These are phyloP conservation scores for Cebuella pygmaea DNA, from an alignment of 2,797 vertebrate genomes.

Conservation along the genomic window DNA sequence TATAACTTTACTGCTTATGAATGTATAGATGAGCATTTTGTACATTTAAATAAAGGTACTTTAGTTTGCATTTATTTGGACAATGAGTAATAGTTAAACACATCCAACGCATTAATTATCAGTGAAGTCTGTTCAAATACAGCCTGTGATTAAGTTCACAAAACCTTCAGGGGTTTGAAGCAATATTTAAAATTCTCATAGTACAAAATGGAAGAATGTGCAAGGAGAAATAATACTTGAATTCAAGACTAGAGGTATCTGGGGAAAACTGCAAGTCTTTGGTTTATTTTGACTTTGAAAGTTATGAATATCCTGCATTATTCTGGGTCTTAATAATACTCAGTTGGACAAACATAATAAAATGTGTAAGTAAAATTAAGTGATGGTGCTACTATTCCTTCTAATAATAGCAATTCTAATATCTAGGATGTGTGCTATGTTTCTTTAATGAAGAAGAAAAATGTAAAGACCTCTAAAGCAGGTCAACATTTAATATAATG, in stretches of 20 bases:
- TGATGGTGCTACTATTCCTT: slow-evolving; percentile 44
- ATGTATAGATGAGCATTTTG: slow-evolving; percentile 38
- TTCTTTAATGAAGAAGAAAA: slow-evolving; percentile 57
- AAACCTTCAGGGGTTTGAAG: slow-evolving; percentile 62
- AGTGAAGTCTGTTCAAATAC: slow-evolving; percentile 69
- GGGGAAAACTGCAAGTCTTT: slow-evolving; percentile 67
- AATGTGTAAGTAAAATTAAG: slow-evolving; percentile 67
- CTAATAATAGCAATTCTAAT: slow-evolving; percentile 66
- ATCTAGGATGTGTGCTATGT: slow-evolving; percentile 32
- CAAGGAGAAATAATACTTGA: slow-evolving; percentile 62
- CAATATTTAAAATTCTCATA: slow-evolving; percentile 61
- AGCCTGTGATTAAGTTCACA: slow-evolving; percentile 24
- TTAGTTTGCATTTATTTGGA: slow-evolving; percentile 64
- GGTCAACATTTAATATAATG: slow-evolving; percentile 24
- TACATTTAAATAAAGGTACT: slow-evolving; percentile 13
- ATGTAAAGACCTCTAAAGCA: slow-evolving; percentile 63
- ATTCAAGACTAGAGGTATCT: slow-evolving; percentile 44
- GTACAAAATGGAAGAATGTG: slow-evolving; percentile 50
- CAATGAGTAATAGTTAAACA: slow-evolving; percentile 69
- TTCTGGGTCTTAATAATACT: slow-evolving; percentile 63
- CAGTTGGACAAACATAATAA: slow-evolving; percentile 68
- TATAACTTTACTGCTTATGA: slow-evolving; percentile 45
- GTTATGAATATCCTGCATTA: slow-evolving; percentile 69
- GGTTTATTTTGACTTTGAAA: slow-evolving; percentile 57
- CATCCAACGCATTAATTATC: slow-evolving; percentile 71